phyloP scores from a whole-genome alignment of 2,888 invertebrate species.

The Drosophila fungiperda region DNA sequence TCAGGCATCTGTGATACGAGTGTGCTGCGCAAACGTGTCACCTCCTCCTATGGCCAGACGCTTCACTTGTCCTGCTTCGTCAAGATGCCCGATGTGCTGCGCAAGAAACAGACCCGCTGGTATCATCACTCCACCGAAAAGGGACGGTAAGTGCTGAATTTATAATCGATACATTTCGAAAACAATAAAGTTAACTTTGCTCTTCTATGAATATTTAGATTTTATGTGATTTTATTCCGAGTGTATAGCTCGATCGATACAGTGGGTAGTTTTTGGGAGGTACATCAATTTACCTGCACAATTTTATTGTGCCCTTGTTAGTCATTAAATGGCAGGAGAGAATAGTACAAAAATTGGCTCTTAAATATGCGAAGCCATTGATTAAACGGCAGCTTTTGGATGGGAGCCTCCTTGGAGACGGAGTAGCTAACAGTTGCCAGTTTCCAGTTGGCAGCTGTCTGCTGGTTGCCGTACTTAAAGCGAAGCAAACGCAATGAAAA shows the following conservation, averaged over 20 bases:
- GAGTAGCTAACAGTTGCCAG: conserved; percentile 33
- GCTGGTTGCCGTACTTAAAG: conserved; percentile 44
- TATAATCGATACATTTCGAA: background rate
- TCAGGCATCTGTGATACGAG: conserved; percentile 96
- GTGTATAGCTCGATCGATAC: background rate
- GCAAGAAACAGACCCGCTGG: conserved; percentile 93
- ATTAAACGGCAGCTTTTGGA: conserved; percentile 13
- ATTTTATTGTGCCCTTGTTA: conserved; percentile 10
- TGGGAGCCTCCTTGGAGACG: conserved; percentile 54
- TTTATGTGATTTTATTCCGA: background rate
- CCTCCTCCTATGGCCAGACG: conserved; percentile 97
- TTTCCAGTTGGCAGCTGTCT: conserved; percentile 20
- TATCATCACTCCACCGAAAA: conserved; percentile 95
- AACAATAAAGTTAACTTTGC: background rate
- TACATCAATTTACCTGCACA: conserved; percentile 2
- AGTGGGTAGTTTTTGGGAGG: background rate
- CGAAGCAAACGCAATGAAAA: conserved; percentile 53
- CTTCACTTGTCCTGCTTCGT: conserved; percentile 96
- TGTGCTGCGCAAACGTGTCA: conserved; percentile 93
- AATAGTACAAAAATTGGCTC: conserved; percentile 8
- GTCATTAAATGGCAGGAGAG: conserved; percentile 6
- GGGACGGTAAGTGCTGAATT: conserved; percentile 87
- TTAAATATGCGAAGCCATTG: conserved; percentile 14
- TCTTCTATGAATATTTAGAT: too few relatives aligned
- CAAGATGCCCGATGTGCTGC: conserved; percentile 94